Conservation (phyloP, 2,888 invertebrate genomes). For the Nezara viridula region DNA sequence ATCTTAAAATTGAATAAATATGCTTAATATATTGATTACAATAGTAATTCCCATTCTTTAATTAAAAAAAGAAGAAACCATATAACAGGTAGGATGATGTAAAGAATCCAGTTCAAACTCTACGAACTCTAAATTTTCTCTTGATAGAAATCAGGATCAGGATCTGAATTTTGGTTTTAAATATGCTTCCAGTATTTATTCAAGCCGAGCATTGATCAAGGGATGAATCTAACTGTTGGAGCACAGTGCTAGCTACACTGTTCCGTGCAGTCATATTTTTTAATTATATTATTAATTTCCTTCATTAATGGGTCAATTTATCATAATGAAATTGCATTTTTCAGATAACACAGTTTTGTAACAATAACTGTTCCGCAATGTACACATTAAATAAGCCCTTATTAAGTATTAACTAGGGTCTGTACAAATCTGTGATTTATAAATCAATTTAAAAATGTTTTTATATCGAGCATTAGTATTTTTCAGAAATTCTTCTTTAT, state of each 20-base stretch:
- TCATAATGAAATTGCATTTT: not conserved
- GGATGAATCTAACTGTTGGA: not conserved
- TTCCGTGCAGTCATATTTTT: not conserved
- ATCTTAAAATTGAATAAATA: not conserved
- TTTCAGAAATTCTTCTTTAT: not conserved
- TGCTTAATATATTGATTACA: not conserved
- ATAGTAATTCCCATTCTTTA: not conserved
- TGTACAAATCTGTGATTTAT: not conserved
- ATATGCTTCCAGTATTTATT: not conserved
- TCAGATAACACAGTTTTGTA: not conserved
- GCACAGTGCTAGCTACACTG: not conserved
- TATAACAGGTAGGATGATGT: not conserved
- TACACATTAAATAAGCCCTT: not conserved
- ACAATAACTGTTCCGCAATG: not conserved
- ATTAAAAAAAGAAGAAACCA: not conserved
- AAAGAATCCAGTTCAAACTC: not conserved
- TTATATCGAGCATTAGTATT: not conserved
- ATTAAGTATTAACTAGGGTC: not conserved
- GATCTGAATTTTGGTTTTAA: not conserved
- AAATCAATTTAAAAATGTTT: not conserved
- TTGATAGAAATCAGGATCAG: not conserved
- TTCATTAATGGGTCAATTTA: not conserved
- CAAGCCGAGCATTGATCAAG: not conserved
- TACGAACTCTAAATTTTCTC: not conserved
- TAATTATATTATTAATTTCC: not conserved